phyloP scores from a whole-genome alignment of 2,888 invertebrate genomes.

The Lasioglossum lativentre region DNA sequence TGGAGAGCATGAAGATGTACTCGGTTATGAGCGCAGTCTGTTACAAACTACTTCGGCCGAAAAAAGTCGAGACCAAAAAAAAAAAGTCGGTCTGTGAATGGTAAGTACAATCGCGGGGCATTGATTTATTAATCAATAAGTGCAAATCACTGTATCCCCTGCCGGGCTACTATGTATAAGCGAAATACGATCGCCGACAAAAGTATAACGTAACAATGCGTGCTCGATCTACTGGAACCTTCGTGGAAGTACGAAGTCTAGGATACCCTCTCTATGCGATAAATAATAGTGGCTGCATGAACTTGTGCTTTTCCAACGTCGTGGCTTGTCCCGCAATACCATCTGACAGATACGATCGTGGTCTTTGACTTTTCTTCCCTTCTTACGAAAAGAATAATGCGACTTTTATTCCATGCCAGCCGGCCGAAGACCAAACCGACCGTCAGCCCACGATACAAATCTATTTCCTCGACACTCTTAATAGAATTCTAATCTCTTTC shows the following conservation, averaged over 20 bases:
- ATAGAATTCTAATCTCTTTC: neutral
- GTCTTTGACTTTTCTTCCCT: slow-evolving; percentile 55
- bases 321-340: slow-evolving; percentile 67
- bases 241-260: slow-evolving; percentile 65
- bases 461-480: slow-evolving; percentile 34
- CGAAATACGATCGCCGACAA: slow-evolving; percentile 70
- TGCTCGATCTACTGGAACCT: slow-evolving; percentile 76
- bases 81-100: slow-evolving; percentile 45
- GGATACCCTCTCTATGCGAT: slow-evolving; percentile 72
- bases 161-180: slow-evolving; percentile 62
- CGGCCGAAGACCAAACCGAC: slow-evolving; percentile 42
- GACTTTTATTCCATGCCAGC: slow-evolving; percentile 50
- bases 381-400: slow-evolving; percentile 55
- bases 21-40: neutral
- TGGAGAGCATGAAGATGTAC: neutral
- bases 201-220: slow-evolving; percentile 78
- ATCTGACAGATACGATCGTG: slow-evolving; percentile 64
- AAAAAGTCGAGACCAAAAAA: neutral
- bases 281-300: slow-evolving; percentile 81
- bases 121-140: slow-evolving; percentile 82
- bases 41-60: neutral
- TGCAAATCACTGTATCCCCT: slow-evolving; percentile 79
- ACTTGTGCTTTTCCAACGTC: slow-evolving; percentile 80
- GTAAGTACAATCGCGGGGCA: slow-evolving; percentile 55
- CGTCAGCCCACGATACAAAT: slow-evolving; percentile 54